Evolutionary conservation across 2,797 vertebrate species (phyloP), one percentile per base, ranked within the genome.

Genomic region (Helostoma temminkii): DNA sequence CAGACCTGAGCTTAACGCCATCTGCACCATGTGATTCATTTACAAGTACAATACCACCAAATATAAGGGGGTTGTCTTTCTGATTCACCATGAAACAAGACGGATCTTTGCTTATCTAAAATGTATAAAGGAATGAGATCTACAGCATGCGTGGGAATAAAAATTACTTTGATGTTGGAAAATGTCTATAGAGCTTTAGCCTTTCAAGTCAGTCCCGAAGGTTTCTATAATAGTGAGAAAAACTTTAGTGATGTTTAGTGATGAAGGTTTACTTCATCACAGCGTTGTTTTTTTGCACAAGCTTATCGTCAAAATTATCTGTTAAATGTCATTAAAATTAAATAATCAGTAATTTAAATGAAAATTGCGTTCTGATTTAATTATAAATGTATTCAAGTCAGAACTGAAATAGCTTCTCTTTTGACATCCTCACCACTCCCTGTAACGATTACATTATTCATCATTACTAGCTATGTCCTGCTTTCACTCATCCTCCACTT

Each of bases 121-220:
- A 91, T 82, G 81, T 80, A 84, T 78, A 82, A 88, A 86, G 80
- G 71, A 84, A 78, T 69, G 53, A 86, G 60, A 88, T 85, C 77
- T 82, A 78, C 83, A 62, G 53, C 47, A 21, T 76, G 83, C 68
- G 64, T 87, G 87, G 85, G 85, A 84, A 88, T 83, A 74, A 46
- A 80, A 83, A 76, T 16, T 65, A 37, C 85, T 92, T 90, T 90
- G 87, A 91, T 80, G 86, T 83, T 66, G n/a, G 58, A 78, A 73
- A 84, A 85, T 34, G 72, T 86, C 80, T 86, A 36, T 52, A 53
- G 84, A 77, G 82, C 69, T 76, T 88, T 72, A 57, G 82, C 59
- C 80, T 88, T 91, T 91, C 71, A 90, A 87, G 86, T 88, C 30
- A 54, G 47, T 88, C 83, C 87, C 82, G 45, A 68, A 82, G 81